Evolutionary conservation across 2,888 invertebrate species (phyloP).

Genomic region (Prenolepis imparis): DNA sequence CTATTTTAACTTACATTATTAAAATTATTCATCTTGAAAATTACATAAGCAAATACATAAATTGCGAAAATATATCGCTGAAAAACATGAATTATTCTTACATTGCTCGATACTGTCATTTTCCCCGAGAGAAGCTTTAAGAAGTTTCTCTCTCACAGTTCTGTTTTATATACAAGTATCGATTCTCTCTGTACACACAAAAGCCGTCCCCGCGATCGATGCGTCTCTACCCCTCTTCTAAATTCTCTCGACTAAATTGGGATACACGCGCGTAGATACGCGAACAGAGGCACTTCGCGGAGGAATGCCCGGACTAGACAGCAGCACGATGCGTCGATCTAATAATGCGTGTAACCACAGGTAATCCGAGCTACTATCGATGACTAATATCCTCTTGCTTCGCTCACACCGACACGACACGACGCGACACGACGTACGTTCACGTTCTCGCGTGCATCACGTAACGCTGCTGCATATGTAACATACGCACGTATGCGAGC

Average conservation of each 20-base stretch:
- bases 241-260: not conserved
- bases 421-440: conserved; percentile 29
- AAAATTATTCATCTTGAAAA: not conserved
- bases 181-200: conserved; percentile 13
- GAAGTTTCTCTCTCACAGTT: not conserved
- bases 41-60: not conserved
- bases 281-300: conserved; percentile 41
- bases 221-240: not conserved
- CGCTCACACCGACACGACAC: conserved; percentile 42
- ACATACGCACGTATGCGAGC: conserved; percentile 10
- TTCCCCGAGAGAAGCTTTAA: not conserved
- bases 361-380: conserved; percentile 79
- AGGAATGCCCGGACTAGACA: conserved; percentile 51
- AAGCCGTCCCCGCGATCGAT: not conserved
- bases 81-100: not conserved
- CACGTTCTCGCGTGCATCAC: conserved; percentile 5
- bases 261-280: not conserved
- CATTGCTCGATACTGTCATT: not conserved
- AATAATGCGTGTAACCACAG: conserved; percentile 83
- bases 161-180: not conserved
- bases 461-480: conserved; percentile 3
- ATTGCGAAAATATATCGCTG: not conserved
- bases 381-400: conserved; percentile 57
- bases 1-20: too few relatives aligned
- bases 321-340: conserved; percentile 68